Evolutionary conservation across 2,888 invertebrate genomes (phyloP), one percentile per base, ranked within the genome.

Genomic region (Dexiosoma caninum): DNA sequence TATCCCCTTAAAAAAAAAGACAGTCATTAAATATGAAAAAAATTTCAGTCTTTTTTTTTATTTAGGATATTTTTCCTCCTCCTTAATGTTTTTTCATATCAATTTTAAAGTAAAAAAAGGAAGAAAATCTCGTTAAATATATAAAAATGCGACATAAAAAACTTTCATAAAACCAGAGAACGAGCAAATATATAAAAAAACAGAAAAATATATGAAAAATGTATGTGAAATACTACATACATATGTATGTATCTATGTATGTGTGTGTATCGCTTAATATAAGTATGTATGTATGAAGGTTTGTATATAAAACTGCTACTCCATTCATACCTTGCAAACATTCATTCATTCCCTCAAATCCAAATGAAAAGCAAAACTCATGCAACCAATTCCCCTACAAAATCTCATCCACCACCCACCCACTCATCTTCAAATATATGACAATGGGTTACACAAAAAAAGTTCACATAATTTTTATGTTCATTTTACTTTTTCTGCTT

Each of bases 391-490:
- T 32, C 44, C 53, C 23, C 46, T 35, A 32, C 7, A 37, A 57
- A n/a, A 19, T 35, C 12, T 35, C 32, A 57, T 46, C 30, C 64
- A 32, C 57, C 75, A 60, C 75, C 57, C 75, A 60, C 75, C 75
- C 70, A 76, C 80, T 53, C 66, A 62, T 71, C 71, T 67, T 49
- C 53, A 71, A 71, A 67, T 80, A 70, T 66, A 76, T 71, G 76
- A 76, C 80, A 80, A 76, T 76, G 67, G 60, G 66, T 71, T 59
- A 59, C n/a, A n/a, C n/a, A n/a, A n/a, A 75, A 70, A 74, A 79
- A 75, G 21, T 10, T 69, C 70, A 66, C 64, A 75, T 79, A 66
- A 80, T 71, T 71, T 76, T 80, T 70, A 79, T 80, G 70, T 75
- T 66, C 42, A 60, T 44, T 69, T 30, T 64, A 44, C 21, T 49